Evolutionary conservation across 1,140 invertebrate species (phyloP), one percentile per base, ranked within the genome.

Genomic region (Trichonephila inaurata): DNA sequence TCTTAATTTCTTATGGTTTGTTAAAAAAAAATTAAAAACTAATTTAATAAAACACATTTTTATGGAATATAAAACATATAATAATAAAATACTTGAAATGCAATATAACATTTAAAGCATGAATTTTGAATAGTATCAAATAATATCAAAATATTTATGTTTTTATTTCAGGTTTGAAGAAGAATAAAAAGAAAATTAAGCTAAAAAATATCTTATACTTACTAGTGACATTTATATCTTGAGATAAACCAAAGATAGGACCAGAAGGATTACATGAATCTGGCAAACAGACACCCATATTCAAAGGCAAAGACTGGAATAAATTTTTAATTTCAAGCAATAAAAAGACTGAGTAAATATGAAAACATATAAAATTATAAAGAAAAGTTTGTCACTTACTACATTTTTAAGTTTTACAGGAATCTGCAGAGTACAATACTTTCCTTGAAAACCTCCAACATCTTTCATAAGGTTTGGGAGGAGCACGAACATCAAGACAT

Each of bases 371-470:
- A 64, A 19, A 64, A 64, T 18, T 19, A 64, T 6, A 19, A 64
- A 19, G 33, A 51, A 51, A 51, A 51, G 7, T 12, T 12, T 51
- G 51, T 51, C 51, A 10, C 5, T 77, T 77, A 89, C 88, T 66
- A 89, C 72, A 60, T 51, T 60, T 58, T 12, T 3, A 8, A 77
- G 10, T 19, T 69, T 58, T 60, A 89, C 12, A 28, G 64, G 28
- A 44, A 81, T 24, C 16, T 61, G n/a, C 8, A 83, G 6, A 16
- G 44, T 62, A 44, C 93, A 94, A 61, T 94, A 94, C n/a, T 94
- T 62, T 40, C 93, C 93, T 33, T 89, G 16, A 33, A 90, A 90
- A 61, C 69, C 24, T 61, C 89, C 87, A 14, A 24, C 28, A 60
- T 10, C n/a, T 44, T 5, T 7, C 16, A 87, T 60, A 28, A 0